phyloP scores from a whole-genome alignment of 1,140 invertebrate species.

The Anastatus disparis region DNA sequence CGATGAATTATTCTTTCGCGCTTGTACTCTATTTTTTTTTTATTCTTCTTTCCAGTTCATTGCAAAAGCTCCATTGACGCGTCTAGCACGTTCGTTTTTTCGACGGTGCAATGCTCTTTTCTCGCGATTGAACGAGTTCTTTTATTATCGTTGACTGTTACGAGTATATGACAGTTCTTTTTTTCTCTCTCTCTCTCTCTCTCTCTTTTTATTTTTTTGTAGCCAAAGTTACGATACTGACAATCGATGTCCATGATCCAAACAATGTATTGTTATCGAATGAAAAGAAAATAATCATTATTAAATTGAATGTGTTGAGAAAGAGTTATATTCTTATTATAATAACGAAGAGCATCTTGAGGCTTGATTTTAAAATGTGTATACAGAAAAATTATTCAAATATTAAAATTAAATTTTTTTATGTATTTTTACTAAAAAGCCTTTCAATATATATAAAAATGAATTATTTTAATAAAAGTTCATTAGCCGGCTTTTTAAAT shows the following conservation, averaged over 20 bases:
- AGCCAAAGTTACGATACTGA: conserved; percentile 29
- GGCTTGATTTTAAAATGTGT: no score
- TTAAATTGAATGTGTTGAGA: no score
- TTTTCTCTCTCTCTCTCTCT: neutral
- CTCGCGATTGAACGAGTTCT: conserved; percentile 25
- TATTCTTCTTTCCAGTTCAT: conserved; percentile 24
- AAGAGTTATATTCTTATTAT: no score
- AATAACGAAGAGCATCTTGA: neutral
- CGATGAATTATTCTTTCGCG: conserved; percentile 23
- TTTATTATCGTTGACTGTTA: conserved; percentile 32
- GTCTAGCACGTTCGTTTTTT: conserved; percentile 18
- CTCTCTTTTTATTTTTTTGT: no score
- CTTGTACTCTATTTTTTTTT: conserved; percentile 23
- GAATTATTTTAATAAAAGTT: no score
- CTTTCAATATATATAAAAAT: no score
- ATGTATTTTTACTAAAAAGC: no score
- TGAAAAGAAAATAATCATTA: no score
- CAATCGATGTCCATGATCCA: conserved; percentile 41
- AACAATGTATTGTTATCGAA: neutral
- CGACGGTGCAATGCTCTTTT: conserved; percentile 25
- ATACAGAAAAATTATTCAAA: no score
- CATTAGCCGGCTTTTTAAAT: no score
- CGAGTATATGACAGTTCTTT: neutral
- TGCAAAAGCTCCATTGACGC: conserved; percentile 24
- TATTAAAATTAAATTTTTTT: no score